Conservation (phyloP, 2,797 vertebrate species). For the Microchirus variegatus region DNA sequence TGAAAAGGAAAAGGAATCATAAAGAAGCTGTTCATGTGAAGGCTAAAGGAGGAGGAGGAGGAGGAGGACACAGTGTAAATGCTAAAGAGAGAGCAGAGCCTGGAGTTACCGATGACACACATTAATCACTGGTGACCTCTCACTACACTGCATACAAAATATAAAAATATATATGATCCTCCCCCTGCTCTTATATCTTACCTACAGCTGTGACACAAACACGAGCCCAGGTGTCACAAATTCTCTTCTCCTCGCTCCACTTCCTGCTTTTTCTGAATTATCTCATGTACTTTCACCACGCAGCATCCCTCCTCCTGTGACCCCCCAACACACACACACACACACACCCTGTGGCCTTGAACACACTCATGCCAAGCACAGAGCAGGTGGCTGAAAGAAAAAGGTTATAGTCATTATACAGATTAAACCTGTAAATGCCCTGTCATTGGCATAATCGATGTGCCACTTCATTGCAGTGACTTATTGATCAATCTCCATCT, state of each 20-base stretch:
- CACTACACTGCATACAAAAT: conserved; percentile 64
- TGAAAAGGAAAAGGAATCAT: background rate
- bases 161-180: conserved; percentile 43
- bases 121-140: conserved; percentile 71
- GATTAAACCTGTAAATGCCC: conserved; percentile 85
- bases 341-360: conserved; percentile 46
- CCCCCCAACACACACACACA: background rate
- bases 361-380: conserved; percentile 49
- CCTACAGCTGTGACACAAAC: conserved; percentile 59
- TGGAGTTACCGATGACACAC: conserved; percentile 66
- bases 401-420: conserved; percentile 84
- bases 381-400: conserved; percentile 72
- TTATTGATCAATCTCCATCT: conserved; percentile 79
- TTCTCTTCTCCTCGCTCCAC: conserved; percentile 19
- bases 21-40: conserved; percentile 48
- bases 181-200: conserved; percentile 46
- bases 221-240: conserved; percentile 40
- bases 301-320: background rate
- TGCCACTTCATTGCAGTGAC: conserved; percentile 82
- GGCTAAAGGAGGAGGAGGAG: conserved; percentile 10
- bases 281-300: conserved; percentile 10
- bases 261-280: conserved; percentile 16
- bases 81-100: conserved; percentile 68
- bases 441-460: conserved; percentile 82
- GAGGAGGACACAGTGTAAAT: conserved; percentile 66